Evolutionary conservation across 2,888 invertebrate species (phyloP), one percentile per base, ranked within the genome.

Genomic region (Bellardia bayeri): DNA sequence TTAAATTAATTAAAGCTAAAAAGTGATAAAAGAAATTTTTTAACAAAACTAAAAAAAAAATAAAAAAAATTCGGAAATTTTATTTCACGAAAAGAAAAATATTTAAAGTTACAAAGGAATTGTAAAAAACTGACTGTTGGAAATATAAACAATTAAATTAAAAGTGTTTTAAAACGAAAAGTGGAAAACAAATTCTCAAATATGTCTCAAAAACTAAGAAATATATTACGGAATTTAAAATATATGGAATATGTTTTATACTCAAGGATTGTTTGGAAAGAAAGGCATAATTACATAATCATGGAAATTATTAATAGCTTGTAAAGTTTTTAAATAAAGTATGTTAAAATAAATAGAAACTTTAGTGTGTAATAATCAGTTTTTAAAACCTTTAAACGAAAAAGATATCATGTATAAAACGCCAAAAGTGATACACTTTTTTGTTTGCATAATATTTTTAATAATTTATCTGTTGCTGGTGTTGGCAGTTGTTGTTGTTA

Each of bases 371-470:
- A 23, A 23, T 23, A 23, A 23, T 23, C 23, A 23, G 23, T 23
- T 23, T 16, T 49, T 13, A 61, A 56, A 37, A 61, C 8, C 5
- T 16, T 23, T 56, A 13, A 76, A 63, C 49, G 16, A 51, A 30
- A 42, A 5, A 56, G 11, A 49, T 37, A 30, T 49, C 13, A 4
- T 63, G 68, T 7, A 23, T 58, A 49, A 58, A 74, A 14, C 69
- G 42, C n/a, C 74, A 33, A 11, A 71, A 80, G 40, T 42, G 42
- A 71, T 75, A 68, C 51, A 82, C 45, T 72, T 78, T 84, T 81
- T 49, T 56, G 72, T 74, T 82, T 82, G 82, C 82, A 75, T 82
- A 82, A 82, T 68, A 49, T 68, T 66, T 68, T 81, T 82, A 30
- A 8, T 58, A 6, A 11, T 23, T 13, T 30, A 30, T 58, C 58